These are phyloP conservation scores for Deilephila elpenor DNA, from an alignment of 2,888 invertebrate genomes.

Conservation along the genomic window DNA sequence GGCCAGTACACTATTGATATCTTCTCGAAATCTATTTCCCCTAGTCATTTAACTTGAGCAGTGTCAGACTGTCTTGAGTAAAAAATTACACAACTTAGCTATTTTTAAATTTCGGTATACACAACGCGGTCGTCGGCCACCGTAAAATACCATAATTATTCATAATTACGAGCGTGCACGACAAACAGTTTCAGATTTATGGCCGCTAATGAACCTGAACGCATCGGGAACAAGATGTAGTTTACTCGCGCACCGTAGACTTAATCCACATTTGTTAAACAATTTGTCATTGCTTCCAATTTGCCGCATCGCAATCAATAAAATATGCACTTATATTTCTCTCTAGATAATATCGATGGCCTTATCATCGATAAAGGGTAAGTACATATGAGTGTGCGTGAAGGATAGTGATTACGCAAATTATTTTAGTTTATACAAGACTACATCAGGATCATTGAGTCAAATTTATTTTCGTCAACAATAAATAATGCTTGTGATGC, in stretches of 20 bases:
- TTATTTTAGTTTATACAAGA: neutral
- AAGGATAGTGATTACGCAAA: neutral
- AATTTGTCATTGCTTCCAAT: conserved; percentile 29
- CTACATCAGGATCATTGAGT: neutral
- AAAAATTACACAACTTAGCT: neutral
- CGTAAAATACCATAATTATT: conserved; percentile 75
- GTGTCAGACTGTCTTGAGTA: too few species aligned
- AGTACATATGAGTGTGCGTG: neutral
- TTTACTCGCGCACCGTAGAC: conserved; percentile 43
- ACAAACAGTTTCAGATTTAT: conserved; percentile 75
- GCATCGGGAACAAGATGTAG: conserved; percentile 47
- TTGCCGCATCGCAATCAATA: conserved; percentile 27
- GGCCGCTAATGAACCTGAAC: conserved; percentile 61
- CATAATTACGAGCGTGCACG: conserved; percentile 70
- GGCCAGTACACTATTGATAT: too few species aligned
- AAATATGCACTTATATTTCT: conserved; percentile 16
- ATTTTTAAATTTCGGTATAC: conserved; percentile 63
- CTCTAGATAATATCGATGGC: conserved; percentile 1
- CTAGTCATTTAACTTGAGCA: too few species aligned
- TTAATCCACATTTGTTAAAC: conserved; percentile 29
- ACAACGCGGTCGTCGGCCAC: conserved; percentile 63
- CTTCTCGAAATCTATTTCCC: too few species aligned
- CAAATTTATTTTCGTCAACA: neutral
- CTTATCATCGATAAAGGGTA: neutral
- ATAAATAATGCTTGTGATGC: too few species aligned